Percentiles rank a stretch among this genome's conserved stretches.
These are phyloP conservation scores for Drosophila barbarae DNA, from an alignment of 2,888 invertebrate species.

Conservation along the genomic window DNA sequence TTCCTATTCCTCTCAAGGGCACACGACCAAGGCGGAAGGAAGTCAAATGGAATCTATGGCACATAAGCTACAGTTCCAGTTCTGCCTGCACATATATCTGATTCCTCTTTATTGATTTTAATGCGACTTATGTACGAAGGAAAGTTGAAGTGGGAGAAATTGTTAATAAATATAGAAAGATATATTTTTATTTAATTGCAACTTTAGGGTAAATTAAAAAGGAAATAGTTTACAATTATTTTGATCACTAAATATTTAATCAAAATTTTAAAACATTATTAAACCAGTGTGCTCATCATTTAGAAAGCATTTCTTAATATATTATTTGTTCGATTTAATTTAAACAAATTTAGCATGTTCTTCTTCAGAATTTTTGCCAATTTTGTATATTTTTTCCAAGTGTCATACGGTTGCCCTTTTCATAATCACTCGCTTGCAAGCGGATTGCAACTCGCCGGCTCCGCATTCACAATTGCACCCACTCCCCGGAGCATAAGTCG, in stretches of 20 bases:
- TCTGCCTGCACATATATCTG: constrained; percentile 22
- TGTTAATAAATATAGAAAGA: neutral
- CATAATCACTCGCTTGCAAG: constrained; percentile 30
- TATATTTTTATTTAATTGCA: neutral
- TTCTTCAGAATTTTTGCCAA: neutral
- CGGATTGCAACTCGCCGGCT: constrained; percentile 9
- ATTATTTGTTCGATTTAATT: neutral
- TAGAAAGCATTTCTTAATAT: neutral
- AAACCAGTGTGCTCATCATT: no score
- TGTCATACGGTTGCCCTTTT: neutral
- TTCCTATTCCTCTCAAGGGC: constrained; percentile 61
- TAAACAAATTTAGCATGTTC: neutral
- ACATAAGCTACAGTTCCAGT: constrained; percentile 41
- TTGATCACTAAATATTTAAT: no score
- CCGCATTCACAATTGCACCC: constrained; percentile 15
- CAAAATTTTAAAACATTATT: no score
- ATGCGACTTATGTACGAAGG: constrained; percentile 8
- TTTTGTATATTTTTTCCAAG: neutral
- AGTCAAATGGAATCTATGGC: constrained; percentile 55
- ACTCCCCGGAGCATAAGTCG: constrained; percentile 47
- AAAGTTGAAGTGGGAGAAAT: constrained; percentile 2
- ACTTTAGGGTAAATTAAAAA: neutral
- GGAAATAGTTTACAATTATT: no score
- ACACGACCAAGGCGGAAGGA: constrained; percentile 39
- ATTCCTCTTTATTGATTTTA: constrained; percentile 46